Percentiles rank a stretch among this genome's conserved stretches.
These are phyloP conservation scores for Echinops telfairi DNA, from an alignment of 2,113 vertebrate species.

Conservation along the genomic window DNA sequence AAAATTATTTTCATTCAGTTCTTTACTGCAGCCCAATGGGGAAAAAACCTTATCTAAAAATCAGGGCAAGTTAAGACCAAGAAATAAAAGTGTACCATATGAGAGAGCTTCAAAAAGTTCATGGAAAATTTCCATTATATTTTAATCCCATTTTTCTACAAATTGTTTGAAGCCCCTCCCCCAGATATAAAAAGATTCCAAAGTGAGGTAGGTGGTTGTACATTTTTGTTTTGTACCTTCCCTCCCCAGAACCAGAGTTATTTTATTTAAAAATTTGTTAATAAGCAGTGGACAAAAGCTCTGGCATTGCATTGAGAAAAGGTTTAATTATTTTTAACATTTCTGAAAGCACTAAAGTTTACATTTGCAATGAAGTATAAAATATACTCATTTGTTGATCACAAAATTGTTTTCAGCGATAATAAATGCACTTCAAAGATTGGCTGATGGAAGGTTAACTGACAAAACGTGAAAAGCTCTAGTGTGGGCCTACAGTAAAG, in stretches of 20 bases:
- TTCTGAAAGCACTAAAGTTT: slow-evolving; percentile 29
- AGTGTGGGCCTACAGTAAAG: accelerated
- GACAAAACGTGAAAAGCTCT: neutral
- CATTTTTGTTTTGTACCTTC: slow-evolving; percentile 32
- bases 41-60: neutral
- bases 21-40: neutral
- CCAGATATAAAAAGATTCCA: neutral
- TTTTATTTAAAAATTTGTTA: slow-evolving; percentile 56
- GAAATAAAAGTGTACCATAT: too few relatives aligned
- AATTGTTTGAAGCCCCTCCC: too few relatives aligned
- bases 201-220: neutral
- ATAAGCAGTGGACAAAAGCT: neutral
- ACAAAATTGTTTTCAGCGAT: neutral
- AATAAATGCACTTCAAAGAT: neutral
- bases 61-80: too few relatives aligned
- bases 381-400: neutral
- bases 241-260: neutral
- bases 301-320: neutral
- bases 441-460: neutral
- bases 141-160: too few relatives aligned
- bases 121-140: too few relatives aligned
- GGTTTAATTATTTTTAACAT: neutral
- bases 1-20: neutral
- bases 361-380: slow-evolving; percentile 21
- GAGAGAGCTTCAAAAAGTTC: too few relatives aligned